Conservation (phyloP, 2,888 invertebrate genomes). For the Agonopterix alstromeriana region DNA sequence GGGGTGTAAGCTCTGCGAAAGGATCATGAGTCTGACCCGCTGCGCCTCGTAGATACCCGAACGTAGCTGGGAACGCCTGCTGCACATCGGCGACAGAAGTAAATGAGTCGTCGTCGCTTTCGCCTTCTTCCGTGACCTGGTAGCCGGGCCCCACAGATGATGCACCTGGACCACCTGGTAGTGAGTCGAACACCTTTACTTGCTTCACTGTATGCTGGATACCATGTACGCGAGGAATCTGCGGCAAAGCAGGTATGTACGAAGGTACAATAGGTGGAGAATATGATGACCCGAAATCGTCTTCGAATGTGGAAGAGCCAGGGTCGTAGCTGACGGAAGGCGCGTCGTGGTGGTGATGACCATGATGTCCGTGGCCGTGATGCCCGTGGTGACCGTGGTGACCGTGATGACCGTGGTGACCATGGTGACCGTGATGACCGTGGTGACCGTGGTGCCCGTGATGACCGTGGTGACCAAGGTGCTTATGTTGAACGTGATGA, state of each 20-base stretch:
- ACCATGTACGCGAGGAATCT: conserved; percentile 36
- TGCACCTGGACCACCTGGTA: conserved; percentile 32
- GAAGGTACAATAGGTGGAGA: conserved; percentile 30
- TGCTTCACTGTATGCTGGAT: conserved; percentile 59
- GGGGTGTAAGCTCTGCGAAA: conserved; percentile 37
- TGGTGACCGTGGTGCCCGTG: conserved; percentile 29
- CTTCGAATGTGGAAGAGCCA: conserved; percentile 37
- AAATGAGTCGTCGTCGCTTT: conserved; percentile 53
- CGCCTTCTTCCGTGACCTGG: conserved; percentile 60
- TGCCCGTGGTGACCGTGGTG: conserved; percentile 23
- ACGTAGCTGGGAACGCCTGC: conserved; percentile 49
- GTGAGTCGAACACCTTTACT: conserved; percentile 58
- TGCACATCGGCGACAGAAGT: conserved; percentile 47
- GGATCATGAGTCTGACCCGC: conserved; percentile 38
- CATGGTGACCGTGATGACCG: conserved; percentile 20
- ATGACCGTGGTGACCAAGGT: conserved; percentile 32
- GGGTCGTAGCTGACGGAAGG: conserved; percentile 36
- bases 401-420: conserved; percentile 26
- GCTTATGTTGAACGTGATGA: conserved; percentile 24
- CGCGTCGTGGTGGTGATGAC: conserved; percentile 43
- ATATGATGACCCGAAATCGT: conserved; percentile 37
- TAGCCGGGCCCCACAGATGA: conserved; percentile 39
- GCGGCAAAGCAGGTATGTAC: conserved; percentile 23
- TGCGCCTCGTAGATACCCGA: conserved; percentile 41
- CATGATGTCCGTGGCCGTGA: conserved; percentile 29